These are phyloP conservation scores for Sphecodes monilicornis DNA, from an alignment of 2,888 invertebrate species.

Conservation along the genomic window DNA sequence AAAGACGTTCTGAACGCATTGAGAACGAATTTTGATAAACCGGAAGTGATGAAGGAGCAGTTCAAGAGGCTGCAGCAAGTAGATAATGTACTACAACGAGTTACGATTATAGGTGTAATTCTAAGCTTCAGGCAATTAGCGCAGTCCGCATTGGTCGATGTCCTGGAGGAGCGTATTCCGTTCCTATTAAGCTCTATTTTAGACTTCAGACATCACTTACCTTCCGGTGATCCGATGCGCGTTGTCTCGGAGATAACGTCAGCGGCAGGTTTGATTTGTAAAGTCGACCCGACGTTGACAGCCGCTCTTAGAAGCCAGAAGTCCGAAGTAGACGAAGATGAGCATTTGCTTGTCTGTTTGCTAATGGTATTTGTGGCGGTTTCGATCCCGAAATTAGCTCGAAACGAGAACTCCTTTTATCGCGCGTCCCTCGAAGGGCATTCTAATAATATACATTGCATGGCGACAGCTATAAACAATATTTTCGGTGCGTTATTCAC, in stretches of 20 bases:
- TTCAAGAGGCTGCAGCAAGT: slow-evolving; percentile 95
- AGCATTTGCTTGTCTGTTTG: slow-evolving; percentile 96
- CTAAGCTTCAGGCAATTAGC: slow-evolving; percentile 97
- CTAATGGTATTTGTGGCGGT: slow-evolving; percentile 99
- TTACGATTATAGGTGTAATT: slow-evolving; percentile 99
- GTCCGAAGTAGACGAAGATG: slow-evolving; percentile 94
- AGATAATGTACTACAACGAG: slow-evolving; percentile 97
- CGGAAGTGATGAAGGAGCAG: slow-evolving; percentile 99
- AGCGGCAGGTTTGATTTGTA: slow-evolving; percentile 96
- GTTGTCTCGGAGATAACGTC: slow-evolving; percentile 99
- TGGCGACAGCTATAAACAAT: slow-evolving; percentile 97
- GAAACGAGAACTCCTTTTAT: slow-evolving; percentile 95
- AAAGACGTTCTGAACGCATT: slow-evolving; percentile 96
- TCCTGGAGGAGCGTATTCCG: slow-evolving; percentile 96
- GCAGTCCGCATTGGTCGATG: slow-evolving; percentile 97
- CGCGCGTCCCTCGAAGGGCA: slow-evolving; percentile 95
- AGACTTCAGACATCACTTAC: slow-evolving; percentile 96
- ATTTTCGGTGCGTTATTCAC: slow-evolving; percentile 98
- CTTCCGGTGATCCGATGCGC: slow-evolving; percentile 94
- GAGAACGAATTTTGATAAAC: slow-evolving; percentile 98
- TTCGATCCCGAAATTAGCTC: slow-evolving; percentile 97
- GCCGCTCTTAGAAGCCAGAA: slow-evolving; percentile 96
- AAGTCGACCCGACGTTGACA: slow-evolving; percentile 97
- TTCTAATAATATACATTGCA: slow-evolving; percentile 99
- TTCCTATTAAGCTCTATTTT: slow-evolving; percentile 97